Base-by-base conservation (phyloP, 2,888 invertebrate genomes). In the Biston betularia region DNA sequence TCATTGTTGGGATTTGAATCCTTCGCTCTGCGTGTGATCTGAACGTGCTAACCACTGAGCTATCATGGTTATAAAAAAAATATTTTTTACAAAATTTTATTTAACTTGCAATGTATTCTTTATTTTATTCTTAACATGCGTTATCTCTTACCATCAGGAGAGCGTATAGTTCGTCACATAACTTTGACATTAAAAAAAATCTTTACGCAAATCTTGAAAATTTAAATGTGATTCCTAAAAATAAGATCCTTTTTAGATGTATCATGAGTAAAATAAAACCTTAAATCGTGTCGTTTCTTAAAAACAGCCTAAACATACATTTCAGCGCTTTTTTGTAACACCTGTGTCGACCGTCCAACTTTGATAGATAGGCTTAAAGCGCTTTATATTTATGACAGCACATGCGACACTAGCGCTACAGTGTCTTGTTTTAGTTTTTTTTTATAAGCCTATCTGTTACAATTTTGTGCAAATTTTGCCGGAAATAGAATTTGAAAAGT, bases 311-410 rank as follows among this genome's bases (percentile, higher is more conserved):
- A 35, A 12, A 10, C 40, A 24, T 65, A 55, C 65, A 63, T 61
- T 53, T 49, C 67, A 59, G 42, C 53, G 60, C 52, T 57, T 67
- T 60, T 65, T 72, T 61, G 56, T 48, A 57, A 44, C 69, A 71
- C 65, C 65, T 73, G 69, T 57, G 40, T 58, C 58, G 49, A 40
- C 33, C 48, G 15, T 48, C 56, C 69, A 60, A 64, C 65, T 57
- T 66, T 73, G 71, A 73, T 73, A 35, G 69, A 73, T 73, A 44
- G 71, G 62, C 65, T 60, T 65, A 64, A 73, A 73, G 68, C 64
- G 73, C 69, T 73, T 66, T 53, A 64, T 61, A 71, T 68, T 66
- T 70, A 68, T 69, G 69, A 66, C 68, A 66, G 61, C 58, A 46
- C 67, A 61, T 59, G 63, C 52, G 53, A 40, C 54, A 56, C 44